Conservation (phyloP, 2,888 invertebrate species). For the Theristus sp. region DNA sequence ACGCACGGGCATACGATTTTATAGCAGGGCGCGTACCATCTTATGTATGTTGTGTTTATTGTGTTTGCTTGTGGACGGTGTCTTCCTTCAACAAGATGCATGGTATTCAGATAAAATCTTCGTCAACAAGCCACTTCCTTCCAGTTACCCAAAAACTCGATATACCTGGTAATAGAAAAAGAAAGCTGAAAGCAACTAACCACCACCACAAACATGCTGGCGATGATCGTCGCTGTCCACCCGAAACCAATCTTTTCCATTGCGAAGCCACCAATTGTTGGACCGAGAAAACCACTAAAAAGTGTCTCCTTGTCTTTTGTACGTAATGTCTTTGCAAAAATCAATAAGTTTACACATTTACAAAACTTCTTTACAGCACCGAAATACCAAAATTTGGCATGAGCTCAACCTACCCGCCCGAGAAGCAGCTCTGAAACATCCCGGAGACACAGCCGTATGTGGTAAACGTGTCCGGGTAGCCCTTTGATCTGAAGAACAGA, state of each 20-base stretch:
- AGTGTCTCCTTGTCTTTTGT: not conserved
- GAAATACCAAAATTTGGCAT: not conserved
- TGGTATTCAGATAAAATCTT: no score
- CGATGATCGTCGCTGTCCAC: conserved; percentile 27
- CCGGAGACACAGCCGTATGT: conserved; percentile 76
- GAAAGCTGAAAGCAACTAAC: conserved; percentile 6
- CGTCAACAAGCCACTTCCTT: no score
- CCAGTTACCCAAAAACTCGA: no score
- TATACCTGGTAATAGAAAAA: no score
- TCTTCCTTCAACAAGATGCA: no score
- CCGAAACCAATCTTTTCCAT: conserved; percentile 27
- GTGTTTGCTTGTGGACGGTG: no score
- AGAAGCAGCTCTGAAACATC: conserved; percentile 72
- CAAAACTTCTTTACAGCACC: no score
- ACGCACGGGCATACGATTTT: no score
- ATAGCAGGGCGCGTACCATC: no score
- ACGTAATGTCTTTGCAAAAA: no score
- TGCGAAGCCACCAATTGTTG: conserved; percentile 23
- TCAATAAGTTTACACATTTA: no score
- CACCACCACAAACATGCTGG: conserved; percentile 14
- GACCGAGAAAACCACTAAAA: conserved; percentile 21
- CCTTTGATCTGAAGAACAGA: conserved; percentile 25
- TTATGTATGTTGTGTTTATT: no score
- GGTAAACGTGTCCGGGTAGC: conserved; percentile 59
- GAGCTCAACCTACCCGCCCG: conserved; percentile 43